Conservation (phyloP, 1,140 invertebrate genomes). For the Caenorhabditis tropicalis region DNA sequence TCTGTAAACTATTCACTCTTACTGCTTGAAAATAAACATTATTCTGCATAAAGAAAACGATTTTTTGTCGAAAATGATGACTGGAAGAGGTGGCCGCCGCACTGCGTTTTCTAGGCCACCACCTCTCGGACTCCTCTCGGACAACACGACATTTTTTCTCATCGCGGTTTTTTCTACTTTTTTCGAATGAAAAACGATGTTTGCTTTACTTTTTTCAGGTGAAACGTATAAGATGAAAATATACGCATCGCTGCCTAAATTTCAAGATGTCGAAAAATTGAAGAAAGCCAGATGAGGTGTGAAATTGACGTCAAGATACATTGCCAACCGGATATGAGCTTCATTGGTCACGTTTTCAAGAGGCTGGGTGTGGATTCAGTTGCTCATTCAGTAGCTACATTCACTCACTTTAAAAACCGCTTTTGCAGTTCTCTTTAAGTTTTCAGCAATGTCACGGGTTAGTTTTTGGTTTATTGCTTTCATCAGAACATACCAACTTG, state of each 20-base stretch:
- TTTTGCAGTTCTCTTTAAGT: background rate
- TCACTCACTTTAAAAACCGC: background rate
- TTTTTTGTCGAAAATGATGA: background rate
- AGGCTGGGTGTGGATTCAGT: too few relatives aligned
- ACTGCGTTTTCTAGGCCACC: too few relatives aligned
- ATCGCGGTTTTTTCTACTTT: background rate
- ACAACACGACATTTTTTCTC: background rate
- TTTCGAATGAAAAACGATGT: background rate
- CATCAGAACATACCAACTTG: background rate
- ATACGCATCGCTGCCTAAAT: background rate
- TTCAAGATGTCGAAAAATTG: background rate
- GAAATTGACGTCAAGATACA: conserved; percentile 14
- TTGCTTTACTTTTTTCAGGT: too few relatives aligned
- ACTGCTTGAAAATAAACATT: background rate
- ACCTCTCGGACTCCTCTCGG: too few relatives aligned
- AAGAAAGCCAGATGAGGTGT: background rate
- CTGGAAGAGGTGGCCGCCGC: too few relatives aligned
- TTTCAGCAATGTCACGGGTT: conserved; percentile 47
- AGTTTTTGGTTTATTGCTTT: background rate
- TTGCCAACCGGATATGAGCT: background rate
- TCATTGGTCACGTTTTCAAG: background rate
- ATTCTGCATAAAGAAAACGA: background rate
- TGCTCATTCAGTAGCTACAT: background rate
- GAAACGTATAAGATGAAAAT: background rate
- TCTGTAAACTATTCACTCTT: too few relatives aligned